These are phyloP conservation scores for Galagoides demidoff DNA, from an alignment of 2,797 vertebrate genomes.

Conservation along the genomic window DNA sequence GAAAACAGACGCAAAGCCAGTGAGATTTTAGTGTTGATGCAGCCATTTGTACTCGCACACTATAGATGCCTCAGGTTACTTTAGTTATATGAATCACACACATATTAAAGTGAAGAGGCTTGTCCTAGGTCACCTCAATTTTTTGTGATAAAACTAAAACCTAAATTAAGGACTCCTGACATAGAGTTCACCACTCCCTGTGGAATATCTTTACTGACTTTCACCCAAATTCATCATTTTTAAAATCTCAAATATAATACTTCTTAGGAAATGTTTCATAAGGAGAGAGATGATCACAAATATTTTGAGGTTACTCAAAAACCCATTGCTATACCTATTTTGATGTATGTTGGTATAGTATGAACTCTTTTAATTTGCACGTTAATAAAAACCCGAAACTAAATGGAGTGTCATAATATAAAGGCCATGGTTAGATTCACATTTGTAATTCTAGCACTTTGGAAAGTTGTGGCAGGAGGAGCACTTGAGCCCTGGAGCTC, in stretches of 20 bases:
- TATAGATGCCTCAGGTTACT: background rate
- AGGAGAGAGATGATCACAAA: background rate
- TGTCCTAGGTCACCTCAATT: background rate
- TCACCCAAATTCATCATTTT: background rate
- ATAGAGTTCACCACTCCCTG: background rate
- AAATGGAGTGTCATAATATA: background rate
- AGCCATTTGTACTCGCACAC: background rate
- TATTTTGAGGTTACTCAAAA: background rate
- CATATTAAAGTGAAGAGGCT: background rate
- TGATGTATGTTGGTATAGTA: background rate
- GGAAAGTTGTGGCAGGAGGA: background rate
- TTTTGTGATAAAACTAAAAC: background rate
- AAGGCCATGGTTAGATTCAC: background rate
- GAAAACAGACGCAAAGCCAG: background rate
- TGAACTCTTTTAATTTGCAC: conserved; percentile 33
- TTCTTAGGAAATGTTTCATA: background rate
- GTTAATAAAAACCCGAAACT: background rate
- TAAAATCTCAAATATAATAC: background rate
- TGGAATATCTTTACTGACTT: background rate
- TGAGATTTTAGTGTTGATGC: background rate
- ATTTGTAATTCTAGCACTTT: background rate
- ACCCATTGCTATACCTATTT: background rate
- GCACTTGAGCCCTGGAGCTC: background rate
- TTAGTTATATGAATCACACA: background rate
- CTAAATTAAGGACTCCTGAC: background rate